Percentiles rank a stretch among this genome's conserved stretches.
These are phyloP conservation scores for Helarctos malayanus DNA, from an alignment of 2,797 vertebrate genomes.

Conservation along the genomic window DNA sequence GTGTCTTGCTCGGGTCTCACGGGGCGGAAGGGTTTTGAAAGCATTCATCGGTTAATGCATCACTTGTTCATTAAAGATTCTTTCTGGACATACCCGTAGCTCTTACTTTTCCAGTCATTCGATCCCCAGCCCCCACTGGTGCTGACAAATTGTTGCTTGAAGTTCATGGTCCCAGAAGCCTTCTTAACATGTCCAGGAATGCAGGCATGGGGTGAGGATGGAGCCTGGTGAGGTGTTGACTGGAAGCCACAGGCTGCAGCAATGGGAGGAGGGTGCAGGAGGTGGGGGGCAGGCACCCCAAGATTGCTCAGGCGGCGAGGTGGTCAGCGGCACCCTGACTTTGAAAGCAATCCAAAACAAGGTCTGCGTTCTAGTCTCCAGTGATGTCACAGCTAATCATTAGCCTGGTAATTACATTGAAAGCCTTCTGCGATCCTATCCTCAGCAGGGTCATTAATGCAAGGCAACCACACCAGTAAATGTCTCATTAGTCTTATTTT, in stretches of 20 bases:
- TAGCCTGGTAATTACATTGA: conserved; percentile 90
- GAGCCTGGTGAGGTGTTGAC: conserved; percentile 65
- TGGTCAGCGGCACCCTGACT: conserved; percentile 58
- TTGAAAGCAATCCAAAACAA: conserved; percentile 89
- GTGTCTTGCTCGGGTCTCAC: not conserved
- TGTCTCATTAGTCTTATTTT: conserved; percentile 91
- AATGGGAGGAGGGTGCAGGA: conserved; percentile 15
- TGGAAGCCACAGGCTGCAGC: conserved; percentile 72
- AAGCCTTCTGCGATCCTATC: conserved; percentile 89
- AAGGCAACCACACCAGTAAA: conserved; percentile 88
- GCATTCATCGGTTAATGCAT: conserved; percentile 69
- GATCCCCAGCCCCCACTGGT: not conserved
- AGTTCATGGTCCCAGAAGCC: conserved; percentile 74
- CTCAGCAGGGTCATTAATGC: conserved; percentile 90
- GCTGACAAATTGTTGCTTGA: conserved; percentile 84
- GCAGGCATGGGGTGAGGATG: conserved; percentile 18
- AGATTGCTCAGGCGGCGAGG: conserved; percentile 49
- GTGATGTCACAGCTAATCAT: conserved; percentile 90
- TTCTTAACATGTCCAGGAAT: conserved; percentile 76
- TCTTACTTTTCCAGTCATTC: conserved; percentile 42
- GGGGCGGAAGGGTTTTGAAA: conserved; percentile 73
- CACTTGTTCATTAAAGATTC: conserved; percentile 80
- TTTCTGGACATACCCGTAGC: conserved; percentile 60
- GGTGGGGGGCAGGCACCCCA: conserved; percentile 7
- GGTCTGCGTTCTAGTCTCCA: conserved; percentile 76